A percentile compares a stretch with the other conserved stretches of the same genome.
Conservation (phyloP, 2,113 vertebrate species). For the Cheirogaleus medius region DNA sequence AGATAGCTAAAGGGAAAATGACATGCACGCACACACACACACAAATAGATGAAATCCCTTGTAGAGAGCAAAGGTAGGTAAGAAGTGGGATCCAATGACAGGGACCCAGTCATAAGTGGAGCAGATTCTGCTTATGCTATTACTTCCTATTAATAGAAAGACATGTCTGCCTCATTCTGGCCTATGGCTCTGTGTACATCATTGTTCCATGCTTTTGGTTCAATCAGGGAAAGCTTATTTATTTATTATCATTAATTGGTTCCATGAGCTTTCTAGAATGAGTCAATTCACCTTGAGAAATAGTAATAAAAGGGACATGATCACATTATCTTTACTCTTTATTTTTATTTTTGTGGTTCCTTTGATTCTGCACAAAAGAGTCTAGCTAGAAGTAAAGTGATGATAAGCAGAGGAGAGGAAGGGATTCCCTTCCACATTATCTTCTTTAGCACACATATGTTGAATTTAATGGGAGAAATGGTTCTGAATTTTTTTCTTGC, state of each 20-base stretch:
- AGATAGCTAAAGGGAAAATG: background rate
- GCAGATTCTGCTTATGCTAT: background rate
- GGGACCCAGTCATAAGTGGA: background rate
- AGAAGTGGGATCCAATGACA: background rate
- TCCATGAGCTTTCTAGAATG: constrained; percentile 17
- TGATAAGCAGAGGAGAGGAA: background rate
- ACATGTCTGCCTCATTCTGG: background rate
- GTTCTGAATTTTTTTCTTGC: background rate
- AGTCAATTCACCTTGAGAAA: constrained; percentile 23
- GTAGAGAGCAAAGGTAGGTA: background rate
- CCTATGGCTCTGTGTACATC: background rate
- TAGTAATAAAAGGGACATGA: background rate
- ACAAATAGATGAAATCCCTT: background rate
- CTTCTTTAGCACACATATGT: background rate
- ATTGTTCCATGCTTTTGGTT: background rate
- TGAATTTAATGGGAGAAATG: background rate
- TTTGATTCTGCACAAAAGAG: background rate
- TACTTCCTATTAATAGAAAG: background rate
- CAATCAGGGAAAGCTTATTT: background rate
- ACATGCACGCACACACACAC: background rate
- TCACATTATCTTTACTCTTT: background rate
- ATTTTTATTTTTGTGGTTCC: background rate
- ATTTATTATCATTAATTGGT: background rate
- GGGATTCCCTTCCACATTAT: background rate
- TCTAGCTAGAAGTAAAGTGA: background rate